These are phyloP conservation scores for Ectemnius cavifrons DNA, from an alignment of 2,888 invertebrate genomes.

Conservation along the genomic window DNA sequence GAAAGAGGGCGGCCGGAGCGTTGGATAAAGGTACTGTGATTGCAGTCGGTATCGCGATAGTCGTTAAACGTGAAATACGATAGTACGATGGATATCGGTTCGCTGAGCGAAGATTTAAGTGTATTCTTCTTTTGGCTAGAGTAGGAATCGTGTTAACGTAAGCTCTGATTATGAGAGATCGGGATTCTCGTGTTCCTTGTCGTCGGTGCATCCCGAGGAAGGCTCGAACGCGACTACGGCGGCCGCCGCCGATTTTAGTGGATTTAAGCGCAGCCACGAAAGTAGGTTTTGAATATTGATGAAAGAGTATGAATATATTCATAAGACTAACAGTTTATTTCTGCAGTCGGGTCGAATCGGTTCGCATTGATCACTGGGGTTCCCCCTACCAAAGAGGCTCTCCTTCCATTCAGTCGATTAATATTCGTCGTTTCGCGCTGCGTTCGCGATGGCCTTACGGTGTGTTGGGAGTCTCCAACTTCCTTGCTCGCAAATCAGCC, in stretches of 20 bases:
- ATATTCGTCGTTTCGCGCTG: slow-evolving; percentile 43
- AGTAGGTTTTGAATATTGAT: slow-evolving; percentile 64
- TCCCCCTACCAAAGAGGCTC: slow-evolving; percentile 28
- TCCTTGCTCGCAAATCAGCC: slow-evolving; percentile 12
- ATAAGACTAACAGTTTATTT: slow-evolving; percentile 63
- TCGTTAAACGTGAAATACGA: background rate
- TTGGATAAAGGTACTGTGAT: background rate
- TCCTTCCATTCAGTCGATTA: slow-evolving; percentile 45
- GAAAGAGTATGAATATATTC: slow-evolving; percentile 63
- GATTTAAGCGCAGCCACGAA: slow-evolving; percentile 55
- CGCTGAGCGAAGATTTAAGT: background rate
- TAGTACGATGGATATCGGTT: background rate
- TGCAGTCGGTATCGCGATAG: slow-evolving; percentile 7
- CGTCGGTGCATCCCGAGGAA: slow-evolving; percentile 22
- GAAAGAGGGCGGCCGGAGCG: background rate
- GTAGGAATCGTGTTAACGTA: slow-evolving; percentile 18
- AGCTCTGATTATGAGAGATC: slow-evolving; percentile 41
- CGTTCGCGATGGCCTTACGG: slow-evolving; percentile 7
- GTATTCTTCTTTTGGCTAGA: background rate
- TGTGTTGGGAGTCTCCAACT: background rate
- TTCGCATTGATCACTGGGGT: slow-evolving; percentile 56
- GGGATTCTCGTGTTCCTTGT: slow-evolving; percentile 31
- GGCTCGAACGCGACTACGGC: slow-evolving; percentile 18
- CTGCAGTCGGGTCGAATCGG: slow-evolving; percentile 56
- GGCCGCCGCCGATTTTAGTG: slow-evolving; percentile 47